A percentile compares a stretch with the other conserved stretches of the same genome.
Evolutionary conservation across 2,113 vertebrate genomes (phyloP).

Genomic region (Lophochroa leadbeateri): DNA sequence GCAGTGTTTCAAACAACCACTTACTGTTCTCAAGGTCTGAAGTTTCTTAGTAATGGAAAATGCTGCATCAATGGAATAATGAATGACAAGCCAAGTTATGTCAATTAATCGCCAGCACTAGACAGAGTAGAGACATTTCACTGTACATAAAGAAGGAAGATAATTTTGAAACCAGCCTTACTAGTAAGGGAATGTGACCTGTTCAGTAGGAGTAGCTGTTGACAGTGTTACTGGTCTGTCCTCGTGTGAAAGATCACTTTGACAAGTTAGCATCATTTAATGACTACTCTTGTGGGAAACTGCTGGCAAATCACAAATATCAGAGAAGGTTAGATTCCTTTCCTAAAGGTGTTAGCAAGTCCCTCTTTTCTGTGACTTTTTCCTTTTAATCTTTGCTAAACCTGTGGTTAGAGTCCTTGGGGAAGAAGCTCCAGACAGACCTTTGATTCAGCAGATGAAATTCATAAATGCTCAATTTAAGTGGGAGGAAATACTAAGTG

Average conservation of each 20-base stretch:
- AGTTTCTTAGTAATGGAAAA: not conserved
- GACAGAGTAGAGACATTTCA: not conserved
- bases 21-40: not conserved
- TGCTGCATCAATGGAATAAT: not conserved
- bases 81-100: not conserved
- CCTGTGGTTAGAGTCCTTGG: not conserved
- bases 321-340: not conserved
- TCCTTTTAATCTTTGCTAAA: not conserved
- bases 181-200: not conserved
- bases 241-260: not conserved
- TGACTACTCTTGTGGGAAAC: not conserved
- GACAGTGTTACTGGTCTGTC: not conserved
- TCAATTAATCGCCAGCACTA: not conserved
- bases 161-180: not conserved
- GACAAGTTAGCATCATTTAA: not conserved
- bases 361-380: not conserved
- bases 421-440: not conserved
- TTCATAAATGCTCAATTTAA: not conserved
- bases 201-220: not conserved
- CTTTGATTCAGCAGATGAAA: not conserved
- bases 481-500: conserved; percentile 6
- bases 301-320: not conserved
- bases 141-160: not conserved
- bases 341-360: not conserved
- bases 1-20: not conserved